These are phyloP conservation scores for Lasioglossum zephyrum DNA, from an alignment of 2,888 invertebrate species.

Conservation along the genomic window DNA sequence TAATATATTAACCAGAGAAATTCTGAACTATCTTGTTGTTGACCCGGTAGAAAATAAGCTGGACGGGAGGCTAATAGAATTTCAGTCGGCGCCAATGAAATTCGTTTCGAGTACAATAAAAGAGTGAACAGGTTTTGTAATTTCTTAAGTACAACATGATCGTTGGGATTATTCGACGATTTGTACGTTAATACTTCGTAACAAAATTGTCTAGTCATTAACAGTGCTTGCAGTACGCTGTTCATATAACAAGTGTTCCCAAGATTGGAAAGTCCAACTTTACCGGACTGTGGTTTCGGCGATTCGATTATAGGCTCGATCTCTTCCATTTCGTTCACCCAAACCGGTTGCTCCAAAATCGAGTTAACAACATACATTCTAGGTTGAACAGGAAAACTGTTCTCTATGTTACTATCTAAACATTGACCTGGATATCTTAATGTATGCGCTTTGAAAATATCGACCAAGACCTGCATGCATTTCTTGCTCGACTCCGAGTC, in stretches of 20 bases:
- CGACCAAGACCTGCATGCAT: slow-evolving; percentile 87
- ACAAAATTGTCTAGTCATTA: slow-evolving; percentile 92
- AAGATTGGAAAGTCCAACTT: slow-evolving; percentile 92
- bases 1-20: slow-evolving; percentile 88
- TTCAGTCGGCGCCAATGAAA: slow-evolving; percentile 89
- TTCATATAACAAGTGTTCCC: slow-evolving; percentile 97
- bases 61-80: slow-evolving; percentile 90
- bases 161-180: slow-evolving; percentile 59
- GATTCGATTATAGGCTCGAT: slow-evolving; percentile 62
- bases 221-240: slow-evolving; percentile 93
- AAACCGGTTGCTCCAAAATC: slow-evolving; percentile 80
- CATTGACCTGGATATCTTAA: slow-evolving; percentile 85
- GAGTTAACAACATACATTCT: slow-evolving; percentile 76
- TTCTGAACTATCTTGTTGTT: slow-evolving; percentile 95
- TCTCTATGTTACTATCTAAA: slow-evolving; percentile 79
- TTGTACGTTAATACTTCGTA: slow-evolving; percentile 86
- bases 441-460: slow-evolving; percentile 86
- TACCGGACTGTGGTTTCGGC: slow-evolving; percentile 79
- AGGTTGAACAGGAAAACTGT: slow-evolving; percentile 79
- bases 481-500: slow-evolving; percentile 84
- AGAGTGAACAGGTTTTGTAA: slow-evolving; percentile 91
- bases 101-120: slow-evolving; percentile 88
- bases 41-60: slow-evolving; percentile 90
- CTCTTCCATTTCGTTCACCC: slow-evolving; percentile 74
- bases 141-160: slow-evolving; percentile 85